A percentile compares a stretch with the other conserved stretches of the same genome.
Conservation (phyloP, 2,888 invertebrate genomes). For the Pheosia gnoma region DNA sequence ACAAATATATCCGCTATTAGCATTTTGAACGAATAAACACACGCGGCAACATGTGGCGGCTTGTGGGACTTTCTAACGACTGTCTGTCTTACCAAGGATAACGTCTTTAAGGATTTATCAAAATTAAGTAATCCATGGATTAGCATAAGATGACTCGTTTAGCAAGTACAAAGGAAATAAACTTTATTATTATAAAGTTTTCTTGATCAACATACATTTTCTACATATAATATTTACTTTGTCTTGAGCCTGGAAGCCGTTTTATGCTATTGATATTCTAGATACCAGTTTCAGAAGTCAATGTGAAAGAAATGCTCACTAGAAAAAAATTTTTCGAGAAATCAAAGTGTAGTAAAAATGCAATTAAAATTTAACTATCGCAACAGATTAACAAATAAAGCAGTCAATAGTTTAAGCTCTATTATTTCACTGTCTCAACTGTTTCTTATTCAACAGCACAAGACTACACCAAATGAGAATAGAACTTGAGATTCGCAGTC, state of each 20-base stretch:
- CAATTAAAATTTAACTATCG: too few species aligned
- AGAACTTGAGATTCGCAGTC: background rate
- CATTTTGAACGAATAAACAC: constrained; percentile 19
- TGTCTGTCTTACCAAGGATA: constrained; percentile 9
- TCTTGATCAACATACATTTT: background rate
- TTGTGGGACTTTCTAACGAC: constrained; percentile 22
- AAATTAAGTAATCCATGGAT: constrained; percentile 24
- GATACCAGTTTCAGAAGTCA: too few species aligned
- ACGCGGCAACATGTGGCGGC: constrained; percentile 23
- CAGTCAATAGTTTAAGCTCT: background rate
- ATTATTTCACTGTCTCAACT: background rate
- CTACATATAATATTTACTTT: background rate
- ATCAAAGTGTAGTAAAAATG: too few species aligned
- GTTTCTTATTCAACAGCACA: background rate
- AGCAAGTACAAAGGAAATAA: background rate
- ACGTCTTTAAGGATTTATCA: constrained; percentile 16
- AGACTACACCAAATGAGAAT: background rate
- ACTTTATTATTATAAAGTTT: background rate
- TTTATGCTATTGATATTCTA: too few species aligned
- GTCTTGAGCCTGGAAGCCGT: too few species aligned
- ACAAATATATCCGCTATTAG: constrained; percentile 5
- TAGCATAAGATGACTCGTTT: constrained; percentile 15
- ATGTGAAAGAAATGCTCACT: too few species aligned
- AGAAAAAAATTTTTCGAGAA: too few species aligned
- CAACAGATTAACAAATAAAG: too few species aligned